Base-by-base conservation (phyloP, 2,888 invertebrate species). In the Epicampocera succincta region DNA sequence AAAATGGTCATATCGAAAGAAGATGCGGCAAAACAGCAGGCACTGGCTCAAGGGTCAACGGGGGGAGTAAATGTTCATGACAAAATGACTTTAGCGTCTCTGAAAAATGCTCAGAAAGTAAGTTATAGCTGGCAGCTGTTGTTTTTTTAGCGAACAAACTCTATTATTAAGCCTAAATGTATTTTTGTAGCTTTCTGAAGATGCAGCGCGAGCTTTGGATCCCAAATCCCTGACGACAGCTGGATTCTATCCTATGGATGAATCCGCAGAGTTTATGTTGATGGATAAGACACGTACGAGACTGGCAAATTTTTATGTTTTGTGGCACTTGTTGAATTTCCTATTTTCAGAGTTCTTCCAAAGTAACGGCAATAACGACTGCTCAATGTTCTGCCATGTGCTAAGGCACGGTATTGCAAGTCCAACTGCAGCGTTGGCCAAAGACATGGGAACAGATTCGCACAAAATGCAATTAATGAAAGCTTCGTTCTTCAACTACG, bases 401-500 rank as follows among this genome's bases (percentile, higher is more conserved):
- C 60, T 58, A 85, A 50, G 69, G 46, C 86, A 78, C 29, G 74
- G 84, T 17, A 86, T 91, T 1, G 87, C 91, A n/a, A 93, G 93
- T 85, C 95, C 95, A 0, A 93, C 94, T 0, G 92, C 93, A 1
- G 92, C 93, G 56, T 87, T 94, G 81, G 94, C 94, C 0, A 92
- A 93, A 0, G 90, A 94, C n/a, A 92, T 93, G 66, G 93, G 94
- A 44, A 92, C 93, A 0, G 93, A 93, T 84, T 92, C 94, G 15
- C 94, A 95, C 84, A 94, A 93, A 85, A 92, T 96, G 38, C 96
- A 96, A 86, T 91, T 96, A 0, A 96, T 96, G 96, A 96, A 96
- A 89, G 96, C 96, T 0, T 96, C 95, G 0, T 93, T 96, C 65
- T 96, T 91, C 65, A 83, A 87, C 12, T 90, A 88, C 0, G 89